Evolutionary conservation across 1,140 invertebrate genomes (phyloP), one percentile per base, ranked within the genome.

Genomic region (Halictus rubicundus): DNA sequence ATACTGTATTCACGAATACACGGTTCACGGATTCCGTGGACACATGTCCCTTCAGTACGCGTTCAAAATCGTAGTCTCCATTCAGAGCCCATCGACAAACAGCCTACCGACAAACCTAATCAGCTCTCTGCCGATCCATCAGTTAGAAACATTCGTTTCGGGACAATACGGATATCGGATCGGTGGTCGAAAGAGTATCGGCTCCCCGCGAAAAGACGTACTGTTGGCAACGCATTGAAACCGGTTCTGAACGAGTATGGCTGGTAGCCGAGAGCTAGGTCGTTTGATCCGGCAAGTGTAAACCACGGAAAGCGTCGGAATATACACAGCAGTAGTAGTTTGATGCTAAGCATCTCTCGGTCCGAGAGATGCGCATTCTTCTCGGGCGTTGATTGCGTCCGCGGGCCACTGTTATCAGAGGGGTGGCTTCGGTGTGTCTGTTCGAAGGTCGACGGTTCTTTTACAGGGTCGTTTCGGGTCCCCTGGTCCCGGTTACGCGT

Each of bases 201-300:
- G 25, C 66, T 84, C 10, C 54, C 32, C 78, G 75, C 66, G 82
- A 85, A 87, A 86, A 88, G 74, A 85, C 52, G 74, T 87, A 88
- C 73, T 88, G 86, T 42, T 83, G 85, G 68, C 85, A 86, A 80
- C 88, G 85, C 80, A 83, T 85, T 84, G 82, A 85, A 90, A 91
- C 89, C 88, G 90, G 89, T 91, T 91, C 85, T 75, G 70, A 80
- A 87, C 85, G 88, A 90, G 87, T 87, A 89, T 89, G 86, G 86
- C 88, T 85, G 87, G 86, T 89, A 85, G 71, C 72, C 12, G 21
- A 52, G 49, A 52, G 49, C 49, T 10, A 19, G 68, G 69, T 71
- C 85, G 84, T 81, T 85, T 81, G 82, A 84, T 89, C 84, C 65
- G 85, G 83, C 74, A 89, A 89, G 86, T 89, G 85, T 84, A 86